These are phyloP conservation scores for Lithobius niger DNA, from an alignment of 1,140 invertebrate genomes.

Conservation along the genomic window DNA sequence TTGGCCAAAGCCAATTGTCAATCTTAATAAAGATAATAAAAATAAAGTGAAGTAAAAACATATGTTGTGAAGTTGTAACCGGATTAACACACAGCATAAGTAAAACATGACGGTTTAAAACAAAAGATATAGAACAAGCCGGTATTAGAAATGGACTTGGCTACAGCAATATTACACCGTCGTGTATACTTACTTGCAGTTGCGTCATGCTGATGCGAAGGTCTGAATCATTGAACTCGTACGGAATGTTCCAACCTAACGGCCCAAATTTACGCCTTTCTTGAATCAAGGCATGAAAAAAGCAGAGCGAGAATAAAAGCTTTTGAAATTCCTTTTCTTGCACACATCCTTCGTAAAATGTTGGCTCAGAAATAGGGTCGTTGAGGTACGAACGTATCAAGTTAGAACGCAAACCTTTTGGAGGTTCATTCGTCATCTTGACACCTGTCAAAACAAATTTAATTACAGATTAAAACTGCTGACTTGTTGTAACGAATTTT, in stretches of 20 bases:
- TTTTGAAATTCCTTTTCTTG: slow-evolving; percentile 40
- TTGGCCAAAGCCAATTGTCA: too few species aligned
- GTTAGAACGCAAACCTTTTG: slow-evolving; percentile 36
- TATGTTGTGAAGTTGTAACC: too few species aligned
- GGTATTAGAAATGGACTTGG: slow-evolving; percentile 6
- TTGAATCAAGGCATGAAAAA: slow-evolving; percentile 39
- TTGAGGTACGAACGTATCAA: slow-evolving; percentile 34
- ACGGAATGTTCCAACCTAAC: slow-evolving; percentile 39
- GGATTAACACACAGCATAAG: too few species aligned
- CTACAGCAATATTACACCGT: slow-evolving; percentile 1
- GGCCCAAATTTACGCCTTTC: slow-evolving; percentile 39
- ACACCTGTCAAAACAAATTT: slow-evolving; percentile 28
- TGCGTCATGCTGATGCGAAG: slow-evolving; percentile 36
- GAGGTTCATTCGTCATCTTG: slow-evolving; percentile 40
- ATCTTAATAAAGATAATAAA: too few species aligned
- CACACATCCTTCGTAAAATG: slow-evolving; percentile 34
- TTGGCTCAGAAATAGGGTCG: slow-evolving; percentile 36
- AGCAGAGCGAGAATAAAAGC: slow-evolving; percentile 36
- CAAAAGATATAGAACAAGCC: not conserved
- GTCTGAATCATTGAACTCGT: slow-evolving; percentile 41
- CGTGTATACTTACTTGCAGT: slow-evolving; percentile 32
- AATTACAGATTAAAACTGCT: not conserved
- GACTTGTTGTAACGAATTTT: not conserved
- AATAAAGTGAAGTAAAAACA: too few species aligned
- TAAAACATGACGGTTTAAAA: too few species aligned